Evolutionary conservation across 1,140 invertebrate genomes (phyloP), one percentile per base, ranked within the genome.

Genomic region (Neodiprion lecontei): DNA sequence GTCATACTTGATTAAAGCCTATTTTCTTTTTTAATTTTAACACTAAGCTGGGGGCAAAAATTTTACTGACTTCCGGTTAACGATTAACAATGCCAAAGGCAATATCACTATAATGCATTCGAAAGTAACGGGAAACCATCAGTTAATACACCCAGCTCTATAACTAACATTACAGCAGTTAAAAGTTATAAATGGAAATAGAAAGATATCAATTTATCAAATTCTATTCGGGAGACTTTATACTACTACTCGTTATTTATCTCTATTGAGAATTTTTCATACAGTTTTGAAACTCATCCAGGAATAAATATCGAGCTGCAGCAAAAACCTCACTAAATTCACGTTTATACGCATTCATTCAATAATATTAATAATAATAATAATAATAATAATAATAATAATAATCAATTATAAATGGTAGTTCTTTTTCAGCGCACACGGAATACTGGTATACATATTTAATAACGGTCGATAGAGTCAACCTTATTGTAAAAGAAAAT

Each of bases 151-250:
- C 53, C 53, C 53, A 61, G 53, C 53, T 61, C 53, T 61, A 61
- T 14, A 61, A 61, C 53, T 61, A 61, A 61, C 53, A 14, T 61
- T 61, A 61, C 53, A 61, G 53, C 53, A 61, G 53, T 61, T 61
- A 61, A 61, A 61, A 61, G 53, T 61, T 61, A 61, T 61, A 61
- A 61, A 61, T 61, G 53, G 53, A 61, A 61, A 61, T 61, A 61
- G 53, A 61, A 61, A 61, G 53, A 61, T 61, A 61, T 61, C 53
- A 61, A 61, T 61, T 61, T 61, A 61, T 61, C 53, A 61, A 61
- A 61, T 61, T 61, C 53, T 61, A 61, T 61, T 17, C 28, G 11
- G 53, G 53, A 61, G 53, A 61, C 53, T 61, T 61, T 61, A 17
- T 61, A 61, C 53, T 17, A 61, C 53, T 9, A 61, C 53, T 61